phyloP scores from a whole-genome alignment of 2,888 invertebrate genomes.

The Heliconius cydno region DNA sequence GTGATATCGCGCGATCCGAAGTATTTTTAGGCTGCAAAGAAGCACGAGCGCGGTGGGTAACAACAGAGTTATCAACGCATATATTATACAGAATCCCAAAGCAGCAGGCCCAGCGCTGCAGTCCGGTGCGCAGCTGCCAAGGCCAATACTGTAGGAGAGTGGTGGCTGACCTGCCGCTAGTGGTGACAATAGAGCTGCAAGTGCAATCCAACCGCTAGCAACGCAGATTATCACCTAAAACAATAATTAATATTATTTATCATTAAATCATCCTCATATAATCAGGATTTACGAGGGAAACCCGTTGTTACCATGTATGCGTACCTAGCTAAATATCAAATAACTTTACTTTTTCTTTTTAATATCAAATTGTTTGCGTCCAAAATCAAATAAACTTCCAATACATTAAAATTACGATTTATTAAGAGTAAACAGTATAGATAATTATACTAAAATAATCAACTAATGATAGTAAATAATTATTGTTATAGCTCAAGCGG shows the following conservation, averaged over 20 bases:
- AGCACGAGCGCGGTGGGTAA: slow-evolving; percentile 87
- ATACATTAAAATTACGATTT: no score
- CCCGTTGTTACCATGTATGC: no score
- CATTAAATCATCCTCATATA: not conserved
- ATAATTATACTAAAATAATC: no score
- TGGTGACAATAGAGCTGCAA: slow-evolving; percentile 85
- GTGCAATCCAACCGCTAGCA: slow-evolving; percentile 86
- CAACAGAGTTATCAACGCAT: slow-evolving; percentile 85
- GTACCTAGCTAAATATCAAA: no score
- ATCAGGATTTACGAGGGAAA: no score
- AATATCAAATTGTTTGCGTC: no score
- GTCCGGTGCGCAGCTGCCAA: slow-evolving; percentile 87
- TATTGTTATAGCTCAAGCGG: no score
- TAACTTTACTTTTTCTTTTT: no score
- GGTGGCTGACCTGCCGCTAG: slow-evolving; percentile 84
- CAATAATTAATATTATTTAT: not conserved
- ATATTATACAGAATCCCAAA: slow-evolving; percentile 86
- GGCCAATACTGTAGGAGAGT: slow-evolving; percentile 68
- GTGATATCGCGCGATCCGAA: slow-evolving; percentile 88
- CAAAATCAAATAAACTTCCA: no score
- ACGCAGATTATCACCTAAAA: slow-evolving; percentile 85
- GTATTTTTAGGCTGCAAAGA: slow-evolving; percentile 88
- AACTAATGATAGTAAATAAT: no score
- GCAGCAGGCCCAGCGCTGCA: slow-evolving; percentile 85
- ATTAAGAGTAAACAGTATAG: no score